These are phyloP conservation scores for Stomatorhinus walkeri DNA, from an alignment of 2,797 vertebrate species.

Conservation along the genomic window DNA sequence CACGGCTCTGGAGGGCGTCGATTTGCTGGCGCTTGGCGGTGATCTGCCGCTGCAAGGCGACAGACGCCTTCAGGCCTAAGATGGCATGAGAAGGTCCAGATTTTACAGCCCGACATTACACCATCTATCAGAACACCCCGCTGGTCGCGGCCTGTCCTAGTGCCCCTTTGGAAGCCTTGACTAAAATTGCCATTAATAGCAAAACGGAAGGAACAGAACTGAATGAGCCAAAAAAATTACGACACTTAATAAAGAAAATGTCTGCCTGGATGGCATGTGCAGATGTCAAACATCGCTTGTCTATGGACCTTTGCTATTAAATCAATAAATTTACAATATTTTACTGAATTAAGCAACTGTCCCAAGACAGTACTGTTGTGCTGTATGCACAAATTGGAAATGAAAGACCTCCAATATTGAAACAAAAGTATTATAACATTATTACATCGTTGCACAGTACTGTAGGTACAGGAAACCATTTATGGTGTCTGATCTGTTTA, in stretches of 20 bases:
- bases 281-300: not conserved
- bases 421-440: not conserved
- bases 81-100: not conserved
- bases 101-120: not conserved
- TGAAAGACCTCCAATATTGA: not conserved
- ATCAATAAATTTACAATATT: not conserved
- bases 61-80: conserved; percentile 69
- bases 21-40: conserved; percentile 71
- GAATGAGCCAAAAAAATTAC: not conserved
- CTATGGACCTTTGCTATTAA: not conserved
- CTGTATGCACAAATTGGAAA: not conserved
- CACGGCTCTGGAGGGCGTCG: conserved; percentile 68
- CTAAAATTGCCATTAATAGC: not conserved
- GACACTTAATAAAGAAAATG: not conserved
- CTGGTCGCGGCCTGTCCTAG: not conserved
- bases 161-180: not conserved
- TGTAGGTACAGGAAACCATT: not conserved
- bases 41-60: conserved; percentile 75
- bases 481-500: not conserved
- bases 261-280: not conserved
- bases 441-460: not conserved
- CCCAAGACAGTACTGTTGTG: not conserved
- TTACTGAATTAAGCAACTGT: not conserved
- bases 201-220: not conserved
- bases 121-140: not conserved